phyloP scores from a whole-genome alignment of 2,888 invertebrate genomes.

The Atrina japonica region DNA sequence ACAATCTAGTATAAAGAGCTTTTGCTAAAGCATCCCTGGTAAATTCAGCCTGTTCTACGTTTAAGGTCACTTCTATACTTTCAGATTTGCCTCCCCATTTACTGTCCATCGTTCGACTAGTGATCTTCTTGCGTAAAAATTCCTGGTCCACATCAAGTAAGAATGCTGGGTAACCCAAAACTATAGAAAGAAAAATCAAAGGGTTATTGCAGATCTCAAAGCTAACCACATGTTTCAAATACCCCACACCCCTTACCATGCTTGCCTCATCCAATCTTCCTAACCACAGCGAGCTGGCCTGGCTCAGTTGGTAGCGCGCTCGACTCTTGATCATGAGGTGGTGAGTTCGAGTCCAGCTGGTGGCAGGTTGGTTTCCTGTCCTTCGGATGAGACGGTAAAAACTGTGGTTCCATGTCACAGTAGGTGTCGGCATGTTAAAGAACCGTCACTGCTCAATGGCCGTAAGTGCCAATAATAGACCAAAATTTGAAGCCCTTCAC shows the following conservation, averaged over 20 bases:
- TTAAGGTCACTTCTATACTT: conserved; percentile 85
- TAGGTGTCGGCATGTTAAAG: no score
- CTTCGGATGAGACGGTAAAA: no score
- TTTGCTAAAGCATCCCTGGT: conserved; percentile 86
- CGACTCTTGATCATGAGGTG: no score
- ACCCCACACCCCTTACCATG: no score
- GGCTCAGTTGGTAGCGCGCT: no score
- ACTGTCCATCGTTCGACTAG: conserved; percentile 85
- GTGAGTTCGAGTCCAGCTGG: no score
- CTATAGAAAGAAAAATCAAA: conserved; percentile 76
- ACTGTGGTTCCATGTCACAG: no score
- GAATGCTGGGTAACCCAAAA: conserved; percentile 84
- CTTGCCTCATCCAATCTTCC: background rate
- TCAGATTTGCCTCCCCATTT: conserved; percentile 87
- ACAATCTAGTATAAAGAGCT: conserved; percentile 85
- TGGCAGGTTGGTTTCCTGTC: no score
- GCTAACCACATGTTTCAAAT: background rate
- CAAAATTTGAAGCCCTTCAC: no score
- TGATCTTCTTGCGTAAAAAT: conserved; percentile 84
- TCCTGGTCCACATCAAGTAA: conserved; percentile 84
- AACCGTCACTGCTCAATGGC: no score
- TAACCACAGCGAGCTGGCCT: no score
- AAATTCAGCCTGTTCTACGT: conserved; percentile 85
- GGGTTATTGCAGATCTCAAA: conserved; percentile 8
- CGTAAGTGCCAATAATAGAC: no score